Percentiles rank a stretch among this genome's conserved stretches.
Evolutionary conservation across 2,113 vertebrate species (phyloP).

Genomic region (Corynorhinus townsendii): DNA sequence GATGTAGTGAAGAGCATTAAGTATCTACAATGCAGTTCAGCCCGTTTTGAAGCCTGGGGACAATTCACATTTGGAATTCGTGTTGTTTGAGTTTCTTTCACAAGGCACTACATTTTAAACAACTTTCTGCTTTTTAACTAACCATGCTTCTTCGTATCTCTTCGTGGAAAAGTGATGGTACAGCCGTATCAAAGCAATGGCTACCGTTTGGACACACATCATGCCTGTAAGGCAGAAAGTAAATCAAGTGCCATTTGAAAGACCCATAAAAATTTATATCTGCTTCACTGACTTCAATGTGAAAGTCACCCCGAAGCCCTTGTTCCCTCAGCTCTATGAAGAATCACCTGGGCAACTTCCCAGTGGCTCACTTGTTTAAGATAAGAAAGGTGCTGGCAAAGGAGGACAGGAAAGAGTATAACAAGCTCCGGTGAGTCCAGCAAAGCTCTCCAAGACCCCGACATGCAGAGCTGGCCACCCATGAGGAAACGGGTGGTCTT

Average conservation of each 20-base stretch:
- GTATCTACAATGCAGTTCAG: neutral
- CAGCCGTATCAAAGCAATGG: neutral
- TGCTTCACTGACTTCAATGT: neutral
- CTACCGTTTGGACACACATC: neutral
- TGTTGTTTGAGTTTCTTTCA: neutral
- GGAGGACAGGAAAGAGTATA: accelerated
- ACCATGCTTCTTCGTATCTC: neutral
- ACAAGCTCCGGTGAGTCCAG: neutral
- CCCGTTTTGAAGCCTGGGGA: neutral
- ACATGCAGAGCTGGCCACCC: neutral
- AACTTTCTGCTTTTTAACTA: neutral
- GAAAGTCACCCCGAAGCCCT: neutral
- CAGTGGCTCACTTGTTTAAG: neutral
- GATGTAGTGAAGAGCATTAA: neutral
- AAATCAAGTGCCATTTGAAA: neutral
- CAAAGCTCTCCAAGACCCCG: neutral
- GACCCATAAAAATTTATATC: neutral
- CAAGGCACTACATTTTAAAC: neutral
- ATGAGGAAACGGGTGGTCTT: neutral
- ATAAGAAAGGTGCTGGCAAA: neutral
- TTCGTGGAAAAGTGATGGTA: neutral
- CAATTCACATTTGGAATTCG: neutral
- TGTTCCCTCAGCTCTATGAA: neutral
- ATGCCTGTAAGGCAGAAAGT: neutral
- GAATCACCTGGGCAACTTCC: neutral